Conservation (phyloP, 2,888 invertebrate species). For the Cordilura impudica region DNA sequence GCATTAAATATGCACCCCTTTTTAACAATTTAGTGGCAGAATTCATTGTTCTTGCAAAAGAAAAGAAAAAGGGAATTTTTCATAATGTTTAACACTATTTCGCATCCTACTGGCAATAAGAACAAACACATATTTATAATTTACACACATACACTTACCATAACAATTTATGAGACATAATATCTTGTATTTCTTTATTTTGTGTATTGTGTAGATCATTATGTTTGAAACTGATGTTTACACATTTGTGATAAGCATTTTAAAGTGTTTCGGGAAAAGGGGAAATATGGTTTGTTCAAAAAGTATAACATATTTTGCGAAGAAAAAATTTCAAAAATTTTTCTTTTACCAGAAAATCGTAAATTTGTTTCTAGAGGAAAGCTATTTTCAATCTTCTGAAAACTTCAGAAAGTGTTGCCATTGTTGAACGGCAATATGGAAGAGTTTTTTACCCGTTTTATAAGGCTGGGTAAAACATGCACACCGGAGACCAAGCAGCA, state of each 20-base stretch:
- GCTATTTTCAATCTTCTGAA: no score
- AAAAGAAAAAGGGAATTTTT: slow-evolving; percentile 23
- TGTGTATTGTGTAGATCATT: slow-evolving; percentile 23
- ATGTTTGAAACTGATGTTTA: slow-evolving; percentile 48
- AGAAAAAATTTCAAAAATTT: no score
- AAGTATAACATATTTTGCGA: no score
- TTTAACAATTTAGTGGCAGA: slow-evolving; percentile 4
- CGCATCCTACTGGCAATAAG: neutral
- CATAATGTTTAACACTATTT: slow-evolving; percentile 33
- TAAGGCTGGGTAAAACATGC: no score
- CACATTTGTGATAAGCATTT: slow-evolving; percentile 46
- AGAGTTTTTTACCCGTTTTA: no score
- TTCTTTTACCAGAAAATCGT: no score
- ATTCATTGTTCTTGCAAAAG: slow-evolving; percentile 1
- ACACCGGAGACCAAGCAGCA: no score
- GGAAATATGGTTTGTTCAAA: neutral
- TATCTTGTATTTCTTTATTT: neutral
- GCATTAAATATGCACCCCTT: slow-evolving; percentile 63
- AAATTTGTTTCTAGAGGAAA: no score
- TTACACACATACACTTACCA: neutral
- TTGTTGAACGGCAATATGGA: no score
- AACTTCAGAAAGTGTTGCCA: no score
- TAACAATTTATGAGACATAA: slow-evolving; percentile 19
- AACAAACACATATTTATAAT: neutral
- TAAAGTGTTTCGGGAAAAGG: slow-evolving; percentile 36